These are phyloP conservation scores for Diorhabda sublineata DNA, from an alignment of 1,140 invertebrate species.

Conservation along the genomic window DNA sequence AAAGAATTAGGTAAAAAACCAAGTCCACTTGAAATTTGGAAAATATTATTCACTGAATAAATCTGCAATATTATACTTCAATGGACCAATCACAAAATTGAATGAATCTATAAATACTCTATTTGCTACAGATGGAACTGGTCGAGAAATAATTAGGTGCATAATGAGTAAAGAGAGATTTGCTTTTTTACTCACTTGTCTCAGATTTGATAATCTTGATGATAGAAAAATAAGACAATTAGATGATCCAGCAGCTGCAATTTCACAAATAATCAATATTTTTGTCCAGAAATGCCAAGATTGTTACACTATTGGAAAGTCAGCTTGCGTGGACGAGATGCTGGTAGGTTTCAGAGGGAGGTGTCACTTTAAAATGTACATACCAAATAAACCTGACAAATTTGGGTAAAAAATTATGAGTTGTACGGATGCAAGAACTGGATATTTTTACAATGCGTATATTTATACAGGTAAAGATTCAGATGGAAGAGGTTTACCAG, in stretches of 20 bases:
- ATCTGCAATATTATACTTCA: background rate
- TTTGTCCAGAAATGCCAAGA: constrained; percentile 16
- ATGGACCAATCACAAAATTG: constrained; percentile 7
- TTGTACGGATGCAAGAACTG: constrained; percentile 13
- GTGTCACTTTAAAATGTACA: constrained; percentile 19
- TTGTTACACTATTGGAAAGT: constrained; percentile 6
- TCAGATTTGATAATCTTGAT: constrained; percentile 26
- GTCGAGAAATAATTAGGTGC: constrained; percentile 16
- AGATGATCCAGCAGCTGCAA: constrained; percentile 11
- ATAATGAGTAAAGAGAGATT: constrained; percentile 16
- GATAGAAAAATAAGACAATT: constrained; percentile 12
- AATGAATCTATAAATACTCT: no score
- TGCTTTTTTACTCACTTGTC: constrained; percentile 8
- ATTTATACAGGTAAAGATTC: constrained; percentile 17
- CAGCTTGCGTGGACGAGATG: constrained; percentile 18
- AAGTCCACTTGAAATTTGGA: no score
- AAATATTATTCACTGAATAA: no score
- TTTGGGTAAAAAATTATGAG: constrained; percentile 20
- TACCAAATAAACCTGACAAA: constrained; percentile 19
- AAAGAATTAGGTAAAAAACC: no score
- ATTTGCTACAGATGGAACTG: constrained; percentile 21
- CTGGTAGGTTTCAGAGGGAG: constrained; percentile 17
- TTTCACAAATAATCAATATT: constrained; percentile 15
- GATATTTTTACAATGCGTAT: constrained; percentile 18
- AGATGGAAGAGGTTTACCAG: constrained; percentile 15